Conservation (phyloP, 2,797 vertebrate species). For the Brachyrhaphis roseni region DNA sequence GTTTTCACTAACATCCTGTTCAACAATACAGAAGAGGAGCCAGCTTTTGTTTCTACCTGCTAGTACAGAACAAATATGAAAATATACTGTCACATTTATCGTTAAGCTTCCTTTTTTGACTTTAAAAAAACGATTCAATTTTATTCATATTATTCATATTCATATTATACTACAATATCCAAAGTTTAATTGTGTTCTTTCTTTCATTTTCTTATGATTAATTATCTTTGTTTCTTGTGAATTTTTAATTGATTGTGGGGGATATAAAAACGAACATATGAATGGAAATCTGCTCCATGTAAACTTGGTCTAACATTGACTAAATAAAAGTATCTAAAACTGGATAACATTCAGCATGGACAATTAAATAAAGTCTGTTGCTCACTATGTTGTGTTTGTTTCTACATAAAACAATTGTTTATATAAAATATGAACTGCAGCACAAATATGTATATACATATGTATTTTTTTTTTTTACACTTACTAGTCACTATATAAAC, state of each 20-base stretch:
- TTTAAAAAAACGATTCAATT: neutral
- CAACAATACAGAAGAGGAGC: neutral
- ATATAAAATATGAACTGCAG: neutral
- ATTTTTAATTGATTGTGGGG: neutral
- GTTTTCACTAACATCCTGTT: neutral
- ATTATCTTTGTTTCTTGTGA: neutral
- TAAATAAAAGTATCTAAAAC: neutral
- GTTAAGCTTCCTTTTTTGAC: neutral
- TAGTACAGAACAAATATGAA: neutral
- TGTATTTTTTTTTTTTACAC: neutral
- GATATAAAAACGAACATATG: neutral
- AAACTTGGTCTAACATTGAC: neutral
- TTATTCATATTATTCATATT: neutral
- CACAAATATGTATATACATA: neutral
- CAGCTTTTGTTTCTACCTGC: neutral
- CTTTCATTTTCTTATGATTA: neutral
- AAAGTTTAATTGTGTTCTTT: neutral
- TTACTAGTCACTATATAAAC: neutral
- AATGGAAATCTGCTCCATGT: neutral
- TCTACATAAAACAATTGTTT: neutral
- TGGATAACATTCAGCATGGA: neutral
- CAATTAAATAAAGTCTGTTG: neutral
- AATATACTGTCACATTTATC: neutral
- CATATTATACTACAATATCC: neutral
- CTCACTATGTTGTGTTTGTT: neutral